Evolutionary conservation across 1,140 invertebrate genomes (phyloP), one percentile per base, ranked within the genome.

Genomic region (Trachymyrmex cornetzi): DNA sequence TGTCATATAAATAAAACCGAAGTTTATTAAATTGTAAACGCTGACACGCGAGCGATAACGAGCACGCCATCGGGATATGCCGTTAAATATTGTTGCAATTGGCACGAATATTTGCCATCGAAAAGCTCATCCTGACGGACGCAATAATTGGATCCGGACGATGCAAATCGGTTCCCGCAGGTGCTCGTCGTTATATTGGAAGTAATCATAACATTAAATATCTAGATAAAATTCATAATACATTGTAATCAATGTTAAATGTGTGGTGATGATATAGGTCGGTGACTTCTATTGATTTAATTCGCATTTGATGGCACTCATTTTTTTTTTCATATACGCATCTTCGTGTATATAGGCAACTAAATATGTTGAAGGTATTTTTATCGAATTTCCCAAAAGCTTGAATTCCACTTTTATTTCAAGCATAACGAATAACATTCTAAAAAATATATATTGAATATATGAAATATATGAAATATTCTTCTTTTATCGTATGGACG

Each of bases 71-170:
- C 69, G 55, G 80, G 9, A 84, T 50, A 75, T 38, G 69, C 80
- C 24, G 80, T 63, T 74, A 84, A 84, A 84, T 84, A 84, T 84
- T 84, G 80, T 84, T 84, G 71, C 80, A 84, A 84, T 84, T 84
- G 80, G 69, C 80, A 84, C 80, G 80, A 84, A 84, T 84, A 72
- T 84, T 84, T 84, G 71, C 80, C 44, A 61, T 75, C 57, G 69
- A 75, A 84, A 75, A 84, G 80, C 69, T 16, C 69, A 84, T 61
- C 7, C 80, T 84, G 80, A 84, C 55, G 69, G 69, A 57, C 55
- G 55, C 69, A 75, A 84, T 84, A 84, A 84, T 84, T 84, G 80
- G 80, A 84, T 84, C 69, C 57, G 55, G n/a, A 75, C 55, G 80
- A 63, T 84, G 69, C 16, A 84, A 84, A 84, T 84, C 69, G 80